phyloP scores from a whole-genome alignment of 2,797 vertebrate genomes.

The Cyclopterus lumpus region DNA sequence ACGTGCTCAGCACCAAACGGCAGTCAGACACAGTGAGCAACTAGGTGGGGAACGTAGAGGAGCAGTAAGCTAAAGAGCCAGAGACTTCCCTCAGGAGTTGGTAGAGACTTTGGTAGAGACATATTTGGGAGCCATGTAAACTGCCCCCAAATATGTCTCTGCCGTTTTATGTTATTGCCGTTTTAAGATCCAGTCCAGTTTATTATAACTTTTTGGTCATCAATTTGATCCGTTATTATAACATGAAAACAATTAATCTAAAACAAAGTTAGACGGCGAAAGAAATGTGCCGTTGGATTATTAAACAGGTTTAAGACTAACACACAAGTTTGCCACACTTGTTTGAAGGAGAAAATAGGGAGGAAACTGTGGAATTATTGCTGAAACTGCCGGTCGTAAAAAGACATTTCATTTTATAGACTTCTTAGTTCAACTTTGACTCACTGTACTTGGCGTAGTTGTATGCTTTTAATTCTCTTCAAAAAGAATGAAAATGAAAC shows the following conservation, averaged over 20 bases:
- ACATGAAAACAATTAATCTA: not conserved
- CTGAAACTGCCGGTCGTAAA: not conserved
- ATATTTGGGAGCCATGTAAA: too few species aligned
- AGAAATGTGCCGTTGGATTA: not conserved
- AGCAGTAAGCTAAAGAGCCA: not conserved
- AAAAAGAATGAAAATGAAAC: too few species aligned
- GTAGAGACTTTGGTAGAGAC: too few species aligned
- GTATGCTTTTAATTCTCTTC: not conserved
- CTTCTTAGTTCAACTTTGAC: not conserved
- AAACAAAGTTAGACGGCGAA: not conserved
- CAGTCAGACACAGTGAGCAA: not conserved
- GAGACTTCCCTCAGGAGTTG: not conserved
- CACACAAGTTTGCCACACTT: not conserved
- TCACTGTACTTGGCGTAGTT: not conserved
- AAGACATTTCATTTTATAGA: conserved; percentile 13
- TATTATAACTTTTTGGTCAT: not conserved
- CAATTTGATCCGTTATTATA: not conserved
- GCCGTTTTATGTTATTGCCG: not conserved
- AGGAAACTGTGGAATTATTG: not conserved
- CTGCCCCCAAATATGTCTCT: not conserved
- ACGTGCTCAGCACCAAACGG: not conserved
- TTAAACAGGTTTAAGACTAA: not conserved
- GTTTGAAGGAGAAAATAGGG: not conserved
- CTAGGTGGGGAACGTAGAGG: not conserved
- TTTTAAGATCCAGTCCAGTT: not conserved